A percentile compares a stretch with the other conserved stretches of the same genome.
phyloP scores from a whole-genome alignment of 2,888 invertebrate species.

The Lissonota sp. region DNA sequence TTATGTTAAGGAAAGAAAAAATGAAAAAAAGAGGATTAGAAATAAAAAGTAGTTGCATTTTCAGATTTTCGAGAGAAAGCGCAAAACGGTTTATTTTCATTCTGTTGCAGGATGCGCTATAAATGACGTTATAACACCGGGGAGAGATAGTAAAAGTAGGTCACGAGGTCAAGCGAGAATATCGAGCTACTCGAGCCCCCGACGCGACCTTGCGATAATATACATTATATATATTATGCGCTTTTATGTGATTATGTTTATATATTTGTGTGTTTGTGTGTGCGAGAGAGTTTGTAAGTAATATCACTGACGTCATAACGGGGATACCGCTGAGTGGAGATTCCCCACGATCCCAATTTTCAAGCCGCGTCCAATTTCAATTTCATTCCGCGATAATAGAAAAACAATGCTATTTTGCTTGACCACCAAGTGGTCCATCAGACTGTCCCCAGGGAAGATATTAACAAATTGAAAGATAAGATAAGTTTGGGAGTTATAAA shows the following conservation, averaged over 20 bases:
- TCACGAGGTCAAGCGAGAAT: slow-evolving; percentile 64
- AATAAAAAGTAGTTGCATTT: background rate
- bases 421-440: too few species aligned
- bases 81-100: slow-evolving; percentile 56
- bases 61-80: slow-evolving; percentile 2
- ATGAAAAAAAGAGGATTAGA: background rate
- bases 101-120: slow-evolving; percentile 55
- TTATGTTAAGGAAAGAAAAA: background rate
- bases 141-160: slow-evolving; percentile 63
- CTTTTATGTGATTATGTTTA: too few species aligned
- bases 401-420: too few species aligned
- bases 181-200: slow-evolving; percentile 61
- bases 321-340: slow-evolving; percentile 42
- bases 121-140: slow-evolving; percentile 44
- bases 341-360: slow-evolving; percentile 43
- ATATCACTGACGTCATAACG: slow-evolving; percentile 58
- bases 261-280: background rate
- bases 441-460: too few species aligned
- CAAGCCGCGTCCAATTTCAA: background rate
- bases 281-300: background rate
- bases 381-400: too few species aligned
- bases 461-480: too few species aligned
- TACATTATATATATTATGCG: background rate
- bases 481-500: too few species aligned
- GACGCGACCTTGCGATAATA: slow-evolving; percentile 60